Conservation (phyloP, 2,113 vertebrate genomes). For the human region GRCh38 chr5:24236501-24237000, state of each 20-base stretch:
- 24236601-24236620: slow-evolving; percentile 61
- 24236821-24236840: slow-evolving; percentile 64
- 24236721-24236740: slow-evolving; percentile 76
- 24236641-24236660: slow-evolving; percentile 52
- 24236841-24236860: slow-evolving; percentile 53
- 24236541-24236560: not conserved
- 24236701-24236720: slow-evolving; percentile 60
- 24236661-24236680: slow-evolving; percentile 59
- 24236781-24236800: slow-evolving; percentile 63
- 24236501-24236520: not conserved
- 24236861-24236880: not conserved
- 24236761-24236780: slow-evolving; percentile 68
- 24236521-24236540: slow-evolving; percentile 35
- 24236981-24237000: not conserved
- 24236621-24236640: slow-evolving; percentile 51
- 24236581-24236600: slow-evolving; percentile 14
- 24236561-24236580: slow-evolving; percentile 40
- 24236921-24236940: slow-evolving; percentile 30
- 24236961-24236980: slow-evolving; percentile 14
- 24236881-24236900: not conserved
- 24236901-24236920: not conserved
- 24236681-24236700: slow-evolving; percentile 56
- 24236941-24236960: not conserved
- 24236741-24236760: slow-evolving; percentile 67
- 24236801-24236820: slow-evolving; percentile 63